These are phyloP conservation scores for Trematocara variabile DNA, from an alignment of 2,113 vertebrate species.

Conservation along the genomic window DNA sequence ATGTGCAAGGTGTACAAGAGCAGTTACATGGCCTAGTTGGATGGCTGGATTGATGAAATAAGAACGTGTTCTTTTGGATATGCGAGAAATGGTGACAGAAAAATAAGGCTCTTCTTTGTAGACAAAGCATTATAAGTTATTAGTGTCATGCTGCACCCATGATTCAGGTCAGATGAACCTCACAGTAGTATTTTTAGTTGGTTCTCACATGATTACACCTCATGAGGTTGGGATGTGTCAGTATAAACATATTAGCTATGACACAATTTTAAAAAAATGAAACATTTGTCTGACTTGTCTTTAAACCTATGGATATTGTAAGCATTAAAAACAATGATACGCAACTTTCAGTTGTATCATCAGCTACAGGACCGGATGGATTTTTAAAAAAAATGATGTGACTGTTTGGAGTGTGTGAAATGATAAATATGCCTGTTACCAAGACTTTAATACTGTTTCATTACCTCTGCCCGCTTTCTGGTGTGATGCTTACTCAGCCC, in stretches of 20 bases:
- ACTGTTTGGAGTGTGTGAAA: not conserved
- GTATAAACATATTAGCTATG: not conserved
- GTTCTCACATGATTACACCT: not conserved
- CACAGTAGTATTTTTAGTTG: not conserved
- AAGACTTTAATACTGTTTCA: constrained; percentile 9
- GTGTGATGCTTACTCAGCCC: constrained; percentile 3
- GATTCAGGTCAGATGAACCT: not conserved
- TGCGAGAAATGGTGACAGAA: not conserved
- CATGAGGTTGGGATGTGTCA: not conserved
- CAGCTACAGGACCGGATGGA: not conserved
- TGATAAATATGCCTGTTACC: constrained; percentile 22
- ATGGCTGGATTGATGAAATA: not conserved
- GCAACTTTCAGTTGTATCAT: not conserved
- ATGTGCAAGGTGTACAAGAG: not conserved
- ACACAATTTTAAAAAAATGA: fast-evolving
- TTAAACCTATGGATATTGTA: not conserved
- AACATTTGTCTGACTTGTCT: not conserved
- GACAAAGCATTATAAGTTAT: not conserved
- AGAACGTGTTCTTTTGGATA: not conserved
- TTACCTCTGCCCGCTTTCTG: not conserved
- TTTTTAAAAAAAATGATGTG: not conserved
- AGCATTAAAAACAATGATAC: not conserved
- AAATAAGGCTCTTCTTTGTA: not conserved
- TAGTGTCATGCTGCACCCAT: not conserved
- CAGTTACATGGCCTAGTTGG: not conserved